A percentile compares a stretch with the other conserved stretches of the same genome.
These are phyloP conservation scores for Orthosia incerta DNA, from an alignment of 2,888 invertebrate genomes.

Conservation along the genomic window DNA sequence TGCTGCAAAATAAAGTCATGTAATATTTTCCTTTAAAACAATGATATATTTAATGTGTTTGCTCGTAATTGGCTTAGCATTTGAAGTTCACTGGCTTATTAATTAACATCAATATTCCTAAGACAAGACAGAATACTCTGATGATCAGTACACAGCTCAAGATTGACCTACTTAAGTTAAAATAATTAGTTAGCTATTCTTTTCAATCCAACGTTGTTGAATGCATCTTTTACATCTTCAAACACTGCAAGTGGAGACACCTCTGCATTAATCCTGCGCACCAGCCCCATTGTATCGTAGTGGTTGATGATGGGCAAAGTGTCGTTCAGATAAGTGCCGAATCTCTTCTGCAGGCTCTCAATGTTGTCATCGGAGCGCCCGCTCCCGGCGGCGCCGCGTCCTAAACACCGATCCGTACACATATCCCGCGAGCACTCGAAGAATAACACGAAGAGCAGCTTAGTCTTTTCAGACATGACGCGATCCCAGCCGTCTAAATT, in stretches of 20 bases:
- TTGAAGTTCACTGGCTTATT: slow-evolving; percentile 36
- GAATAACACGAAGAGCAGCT: slow-evolving; percentile 97
- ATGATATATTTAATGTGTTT: slow-evolving; percentile 16
- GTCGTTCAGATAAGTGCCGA: slow-evolving; percentile 95
- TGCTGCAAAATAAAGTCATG: not conserved
- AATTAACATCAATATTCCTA: slow-evolving; percentile 51
- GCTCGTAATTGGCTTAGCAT: slow-evolving; percentile 22
- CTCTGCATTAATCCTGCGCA: slow-evolving; percentile 94
- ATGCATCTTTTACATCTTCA: slow-evolving; percentile 89
- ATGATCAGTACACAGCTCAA: slow-evolving; percentile 50
- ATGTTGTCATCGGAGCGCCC: slow-evolving; percentile 98
- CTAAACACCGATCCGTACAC: slow-evolving; percentile 96
- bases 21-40: slow-evolving; percentile 4
- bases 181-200: slow-evolving; percentile 75
- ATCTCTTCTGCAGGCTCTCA: slow-evolving; percentile 96
- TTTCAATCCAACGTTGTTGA: slow-evolving; percentile 82
- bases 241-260: slow-evolving; percentile 93
- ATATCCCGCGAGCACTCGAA: slow-evolving; percentile 96
- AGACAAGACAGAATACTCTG: slow-evolving; percentile 41
- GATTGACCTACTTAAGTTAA: slow-evolving; percentile 63
- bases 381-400: slow-evolving; percentile 96
- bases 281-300: slow-evolving; percentile 93
- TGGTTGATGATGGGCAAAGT: slow-evolving; percentile 97
- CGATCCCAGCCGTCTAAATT: slow-evolving; percentile 98
- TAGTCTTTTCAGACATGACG: slow-evolving; percentile 95